Evolutionary conservation across 2,113 vertebrate species (phyloP), one percentile per base, ranked within the genome.

Genomic region (Bubo blakistoni): DNA sequence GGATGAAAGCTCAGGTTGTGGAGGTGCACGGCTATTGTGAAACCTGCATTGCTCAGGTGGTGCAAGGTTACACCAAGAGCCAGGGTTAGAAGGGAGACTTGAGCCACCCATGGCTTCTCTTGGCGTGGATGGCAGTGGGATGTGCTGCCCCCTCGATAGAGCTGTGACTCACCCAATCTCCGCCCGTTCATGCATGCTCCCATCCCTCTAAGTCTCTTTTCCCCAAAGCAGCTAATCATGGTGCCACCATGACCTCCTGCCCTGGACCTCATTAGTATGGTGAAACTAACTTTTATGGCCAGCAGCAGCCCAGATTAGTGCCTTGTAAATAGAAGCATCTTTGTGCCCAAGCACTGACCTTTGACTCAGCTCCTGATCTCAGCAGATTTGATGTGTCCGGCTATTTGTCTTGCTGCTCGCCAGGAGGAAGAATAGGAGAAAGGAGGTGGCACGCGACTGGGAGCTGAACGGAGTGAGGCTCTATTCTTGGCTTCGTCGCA

Each of bases 311-410:
- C 67, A 36, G 71, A 88, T 76, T 76, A 92, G 86, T 83, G 72
- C 63, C 90, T 57, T 36, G 94, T 55, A 81, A 84, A 97, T n/a
- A 96, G 80, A 80, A 79, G 32, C 61, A 27, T 88, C 95, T 94
- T 94, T 96, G 90, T 96, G 92, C 49, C 81, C 86, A 55, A 16
- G 78, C 57, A 9, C 25, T 81, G 96, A 94, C 96, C 96, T 97
- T 80, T 97, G 96, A 38, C 93, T 91, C 7, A 0, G 54, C 83
- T 51, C 81, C 77, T 73, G 81, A 73, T 81, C 92, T 80, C 86
- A 36, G 80, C 4, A 7, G 92, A 40, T 62, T 81, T 71, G 49
- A 81, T 81, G 86, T 83, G 88, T 63, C 83, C 57, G 21, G 76
- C 32, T 81, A 80, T 81, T 95, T 71, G 93, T 94, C 81, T 57